A percentile compares a stretch with the other conserved stretches of the same genome.
phyloP scores from a whole-genome alignment of 2,797 vertebrate species.

The Tympanoctomys barrerae region DNA sequence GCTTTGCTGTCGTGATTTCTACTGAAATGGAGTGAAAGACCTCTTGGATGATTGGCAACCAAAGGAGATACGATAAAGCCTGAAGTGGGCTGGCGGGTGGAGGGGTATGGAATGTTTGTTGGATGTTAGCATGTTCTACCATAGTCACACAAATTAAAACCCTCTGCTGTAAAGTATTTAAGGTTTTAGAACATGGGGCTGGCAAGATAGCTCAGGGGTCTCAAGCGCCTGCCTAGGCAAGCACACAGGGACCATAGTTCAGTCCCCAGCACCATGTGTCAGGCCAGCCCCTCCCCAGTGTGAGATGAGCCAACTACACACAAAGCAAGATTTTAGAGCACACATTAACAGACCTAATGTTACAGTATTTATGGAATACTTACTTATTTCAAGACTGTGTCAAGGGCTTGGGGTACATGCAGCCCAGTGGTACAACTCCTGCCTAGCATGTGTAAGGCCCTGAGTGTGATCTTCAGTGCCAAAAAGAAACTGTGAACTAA shows the following conservation, averaged over 20 bases:
- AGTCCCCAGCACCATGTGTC: too few species aligned
- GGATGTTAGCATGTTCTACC: neutral
- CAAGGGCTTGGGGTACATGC: neutral
- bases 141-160: neutral
- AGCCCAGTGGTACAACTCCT: neutral
- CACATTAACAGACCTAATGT: neutral
- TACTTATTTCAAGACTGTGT: neutral
- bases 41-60: neutral
- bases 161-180: neutral
- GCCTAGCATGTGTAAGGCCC: neutral
- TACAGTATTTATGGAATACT: neutral
- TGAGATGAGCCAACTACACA: too few species aligned
- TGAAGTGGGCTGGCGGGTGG: neutral
- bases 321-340: too few species aligned
- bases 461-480: too few species aligned
- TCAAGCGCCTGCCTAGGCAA: too few species aligned
- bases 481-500: neutral
- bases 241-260: too few species aligned
- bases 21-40: neutral
- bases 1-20: neutral
- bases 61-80: neutral
- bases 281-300: too few species aligned
- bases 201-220: too few species aligned
- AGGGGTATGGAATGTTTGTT: neutral
- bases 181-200: neutral